Percentiles rank a stretch among this genome's conserved stretches.
These are phyloP conservation scores for Centropristis striata DNA, from an alignment of 2,113 vertebrate species.

Conservation along the genomic window DNA sequence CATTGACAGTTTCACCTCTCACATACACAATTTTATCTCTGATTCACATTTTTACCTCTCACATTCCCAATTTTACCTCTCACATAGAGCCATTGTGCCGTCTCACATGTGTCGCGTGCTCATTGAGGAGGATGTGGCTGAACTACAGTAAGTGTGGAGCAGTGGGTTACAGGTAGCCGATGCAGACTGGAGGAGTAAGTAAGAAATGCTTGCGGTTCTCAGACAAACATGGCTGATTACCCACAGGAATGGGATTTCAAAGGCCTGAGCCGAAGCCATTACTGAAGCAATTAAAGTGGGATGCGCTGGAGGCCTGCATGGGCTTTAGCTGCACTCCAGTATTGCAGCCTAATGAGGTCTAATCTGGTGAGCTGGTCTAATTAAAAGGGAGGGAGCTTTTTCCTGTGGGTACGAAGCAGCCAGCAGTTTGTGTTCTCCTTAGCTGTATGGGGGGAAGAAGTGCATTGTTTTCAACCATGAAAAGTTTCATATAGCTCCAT, in stretches of 20 bases:
- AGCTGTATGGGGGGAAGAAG: slow-evolving; percentile 33
- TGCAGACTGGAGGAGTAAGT: slow-evolving; percentile 29
- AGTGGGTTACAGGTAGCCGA: slow-evolving; percentile 20
- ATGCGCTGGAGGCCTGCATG: slow-evolving; percentile 70
- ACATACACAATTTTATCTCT: too few relatives aligned
- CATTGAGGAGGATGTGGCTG: slow-evolving; percentile 13
- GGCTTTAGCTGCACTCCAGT: slow-evolving; percentile 65
- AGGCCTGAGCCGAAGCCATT: slow-evolving; percentile 77
- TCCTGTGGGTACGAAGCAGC: slow-evolving; percentile 60
- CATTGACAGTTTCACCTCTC: too few relatives aligned
- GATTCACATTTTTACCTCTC: too few relatives aligned
- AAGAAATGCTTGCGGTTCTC: slow-evolving; percentile 59
- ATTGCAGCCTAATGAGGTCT: slow-evolving; percentile 78
- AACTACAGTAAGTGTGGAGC: slow-evolving; percentile 2
- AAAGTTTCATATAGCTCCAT: not conserved
- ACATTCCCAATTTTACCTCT: too few relatives aligned
- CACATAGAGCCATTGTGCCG: slow-evolving; percentile 14
- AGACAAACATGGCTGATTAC: slow-evolving; percentile 83
- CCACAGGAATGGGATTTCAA: slow-evolving; percentile 82
- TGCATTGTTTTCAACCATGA: slow-evolving; percentile 37
- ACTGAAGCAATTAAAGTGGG: slow-evolving; percentile 79
- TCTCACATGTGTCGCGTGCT: not conserved
- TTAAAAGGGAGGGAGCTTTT: slow-evolving; percentile 73
- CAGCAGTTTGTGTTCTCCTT: slow-evolving; percentile 30
- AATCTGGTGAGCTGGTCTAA: slow-evolving; percentile 79